Percentiles rank a stretch among this genome's conserved stretches.
Evolutionary conservation across 2,113 vertebrate genomes (phyloP).

Genomic region (Synchiropus splendidus): DNA sequence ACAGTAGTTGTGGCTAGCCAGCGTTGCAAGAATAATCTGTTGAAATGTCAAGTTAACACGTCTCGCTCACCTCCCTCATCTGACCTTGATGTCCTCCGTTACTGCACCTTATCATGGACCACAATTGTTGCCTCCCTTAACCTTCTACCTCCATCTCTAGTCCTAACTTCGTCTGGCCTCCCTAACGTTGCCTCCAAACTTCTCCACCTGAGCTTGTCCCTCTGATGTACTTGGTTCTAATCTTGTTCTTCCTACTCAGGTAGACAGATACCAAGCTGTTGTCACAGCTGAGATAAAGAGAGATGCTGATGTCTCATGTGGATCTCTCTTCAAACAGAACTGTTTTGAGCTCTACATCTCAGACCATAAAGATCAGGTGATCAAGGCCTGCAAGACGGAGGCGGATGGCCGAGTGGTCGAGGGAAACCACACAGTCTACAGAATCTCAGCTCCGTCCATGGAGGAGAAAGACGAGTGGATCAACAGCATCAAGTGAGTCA

Average conservation of each 20-base stretch:
- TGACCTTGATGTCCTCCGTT: neutral
- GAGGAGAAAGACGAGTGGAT: slow-evolving; percentile 98
- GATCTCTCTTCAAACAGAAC: slow-evolving; percentile 69
- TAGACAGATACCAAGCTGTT: no score
- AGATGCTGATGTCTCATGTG: no score
- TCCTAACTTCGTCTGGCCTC: no score
- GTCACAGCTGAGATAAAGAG: neutral
- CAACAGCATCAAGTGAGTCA: slow-evolving; percentile 86
- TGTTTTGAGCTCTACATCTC: slow-evolving; percentile 97
- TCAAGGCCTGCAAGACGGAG: slow-evolving; percentile 97
- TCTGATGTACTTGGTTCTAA: no score
- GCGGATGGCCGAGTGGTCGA: slow-evolving; percentile 92
- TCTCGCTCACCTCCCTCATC: neutral
- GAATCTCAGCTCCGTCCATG: slow-evolving; percentile 85
- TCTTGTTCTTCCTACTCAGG: no score
- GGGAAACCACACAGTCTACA: slow-evolving; percentile 94
- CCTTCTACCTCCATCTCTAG: no score
- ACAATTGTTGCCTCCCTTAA: no score
- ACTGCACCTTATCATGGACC: no score
- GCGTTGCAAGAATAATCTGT: neutral
- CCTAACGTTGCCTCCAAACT: no score
- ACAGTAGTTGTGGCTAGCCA: no score
- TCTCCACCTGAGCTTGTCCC: no score
- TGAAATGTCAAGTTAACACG: neutral
- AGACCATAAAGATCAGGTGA: slow-evolving; percentile 94